A percentile compares a stretch with the other conserved stretches of the same genome.
Evolutionary conservation across 2,888 invertebrate species (phyloP).

Genomic region (Sycophila texana): DNA sequence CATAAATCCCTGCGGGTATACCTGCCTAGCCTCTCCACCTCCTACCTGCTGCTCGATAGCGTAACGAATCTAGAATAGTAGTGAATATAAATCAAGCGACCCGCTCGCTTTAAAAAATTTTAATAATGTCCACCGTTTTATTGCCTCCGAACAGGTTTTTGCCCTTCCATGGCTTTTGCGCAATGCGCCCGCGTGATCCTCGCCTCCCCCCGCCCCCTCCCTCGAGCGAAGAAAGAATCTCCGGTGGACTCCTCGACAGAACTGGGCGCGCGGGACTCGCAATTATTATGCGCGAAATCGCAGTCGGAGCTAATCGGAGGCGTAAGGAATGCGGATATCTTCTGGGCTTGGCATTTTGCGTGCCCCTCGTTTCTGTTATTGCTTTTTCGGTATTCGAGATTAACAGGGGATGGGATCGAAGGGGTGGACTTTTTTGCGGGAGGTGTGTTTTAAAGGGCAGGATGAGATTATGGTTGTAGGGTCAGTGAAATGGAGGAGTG

Average conservation of each 20-base stretch:
- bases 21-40: no score
- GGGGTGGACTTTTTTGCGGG: neutral
- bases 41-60: no score
- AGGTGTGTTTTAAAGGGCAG: neutral
- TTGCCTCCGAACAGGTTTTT: neutral
- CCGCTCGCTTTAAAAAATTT: no score
- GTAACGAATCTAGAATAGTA: no score
- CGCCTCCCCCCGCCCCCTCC: neutral
- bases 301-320: constrained; percentile 28
- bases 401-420: no score
- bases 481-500: no score
- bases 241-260: neutral
- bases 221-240: neutral
- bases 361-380: neutral
- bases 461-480: no score
- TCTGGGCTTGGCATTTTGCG: neutral
- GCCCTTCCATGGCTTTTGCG: neutral
- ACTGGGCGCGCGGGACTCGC: neutral
- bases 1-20: no score
- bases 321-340: constrained; percentile 46
- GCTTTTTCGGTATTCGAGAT: no score
- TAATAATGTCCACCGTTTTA: neutral
- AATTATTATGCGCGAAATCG: constrained; percentile 33
- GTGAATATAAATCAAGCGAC: no score
- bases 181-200: neutral